Conservation (phyloP, 53 echinoderm and acorn worm species). For the Luidia sarsii region DNA sequence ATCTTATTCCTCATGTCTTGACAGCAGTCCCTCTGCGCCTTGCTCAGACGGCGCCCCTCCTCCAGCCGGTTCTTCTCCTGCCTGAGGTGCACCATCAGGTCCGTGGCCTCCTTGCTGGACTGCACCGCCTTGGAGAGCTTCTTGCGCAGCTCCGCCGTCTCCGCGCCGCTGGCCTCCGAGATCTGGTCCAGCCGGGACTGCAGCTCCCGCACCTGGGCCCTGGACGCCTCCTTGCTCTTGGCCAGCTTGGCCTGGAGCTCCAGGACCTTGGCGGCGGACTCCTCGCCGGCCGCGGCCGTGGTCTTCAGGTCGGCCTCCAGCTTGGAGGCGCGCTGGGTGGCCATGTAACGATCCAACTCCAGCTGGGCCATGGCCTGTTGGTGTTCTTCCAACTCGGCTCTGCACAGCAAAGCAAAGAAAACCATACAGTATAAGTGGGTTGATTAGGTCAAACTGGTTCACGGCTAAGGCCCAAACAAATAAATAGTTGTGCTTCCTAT, state of each 20-base stretch:
- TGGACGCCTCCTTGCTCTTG: conserved; percentile 65
- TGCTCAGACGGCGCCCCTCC: conserved; percentile 21
- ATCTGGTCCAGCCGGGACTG: conserved; percentile 61
- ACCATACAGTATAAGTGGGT: too few relatives aligned
- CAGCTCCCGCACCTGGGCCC: conserved; percentile 55
- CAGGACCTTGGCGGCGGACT: conserved; percentile 54
- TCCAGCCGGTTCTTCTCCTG: conserved; percentile 36
- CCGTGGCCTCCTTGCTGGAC: conserved; percentile 50
- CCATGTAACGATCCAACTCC: conserved; percentile 77
- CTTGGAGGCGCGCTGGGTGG: conserved; percentile 67
- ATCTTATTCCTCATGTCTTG: conserved; percentile 50
- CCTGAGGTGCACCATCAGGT: conserved; percentile 35
- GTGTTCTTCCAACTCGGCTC: conserved; percentile 75
- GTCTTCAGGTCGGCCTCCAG: conserved; percentile 69
- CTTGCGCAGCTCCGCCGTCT: conserved; percentile 31
- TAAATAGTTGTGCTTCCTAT: too few relatives aligned
- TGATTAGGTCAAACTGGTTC: too few relatives aligned
- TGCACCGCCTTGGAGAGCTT: conserved; percentile 46
- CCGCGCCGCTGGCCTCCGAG: conserved; percentile 9
- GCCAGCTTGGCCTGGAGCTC: conserved; percentile 70
- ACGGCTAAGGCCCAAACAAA: too few relatives aligned
- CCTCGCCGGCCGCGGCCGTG: conserved; percentile 52
- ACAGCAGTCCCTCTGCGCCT: conserved; percentile 37
- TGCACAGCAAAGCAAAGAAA: conserved; percentile 32
- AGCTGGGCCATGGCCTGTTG: conserved; percentile 75